A percentile compares a stretch with the other conserved stretches of the same genome.
Conservation (phyloP, 2,888 invertebrate species). For the Erebia ligea region DNA sequence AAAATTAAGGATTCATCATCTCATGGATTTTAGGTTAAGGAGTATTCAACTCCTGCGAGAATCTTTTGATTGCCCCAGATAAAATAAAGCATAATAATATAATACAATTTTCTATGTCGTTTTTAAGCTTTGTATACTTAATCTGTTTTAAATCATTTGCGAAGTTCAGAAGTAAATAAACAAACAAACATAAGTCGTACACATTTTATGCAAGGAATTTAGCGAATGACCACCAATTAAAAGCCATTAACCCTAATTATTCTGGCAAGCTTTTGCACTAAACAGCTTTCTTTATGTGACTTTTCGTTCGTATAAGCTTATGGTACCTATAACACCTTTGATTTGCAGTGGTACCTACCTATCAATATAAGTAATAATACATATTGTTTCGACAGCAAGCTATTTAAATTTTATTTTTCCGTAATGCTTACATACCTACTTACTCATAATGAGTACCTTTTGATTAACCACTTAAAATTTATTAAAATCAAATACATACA, state of each 20-base stretch:
- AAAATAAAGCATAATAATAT: no score
- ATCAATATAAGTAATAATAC: not conserved
- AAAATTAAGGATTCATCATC: not conserved
- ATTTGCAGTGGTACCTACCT: not conserved
- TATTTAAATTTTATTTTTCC: not conserved
- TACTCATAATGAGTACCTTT: no score
- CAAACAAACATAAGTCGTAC: not conserved
- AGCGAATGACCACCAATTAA: not conserved
- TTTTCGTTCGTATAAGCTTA: not conserved
- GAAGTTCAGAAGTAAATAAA: not conserved
- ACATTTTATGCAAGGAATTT: not conserved
- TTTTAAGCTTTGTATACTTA: no score
- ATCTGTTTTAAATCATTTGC: no score
- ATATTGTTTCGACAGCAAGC: no score
- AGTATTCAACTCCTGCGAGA: no score
- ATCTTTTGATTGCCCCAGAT: no score
- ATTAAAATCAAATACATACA: not conserved
- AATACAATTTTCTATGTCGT: no score
- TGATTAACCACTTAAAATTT: not conserved
- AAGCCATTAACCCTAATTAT: not conserved
- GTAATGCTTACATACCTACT: no score
- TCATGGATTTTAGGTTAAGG: no score
- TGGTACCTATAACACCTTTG: not conserved
- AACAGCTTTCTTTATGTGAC: slow-evolving; percentile 12
- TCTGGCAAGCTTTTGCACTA: not conserved